These are phyloP conservation scores for Bagarius yarrelli DNA, from an alignment of 2,113 vertebrate genomes.

Conservation along the genomic window DNA sequence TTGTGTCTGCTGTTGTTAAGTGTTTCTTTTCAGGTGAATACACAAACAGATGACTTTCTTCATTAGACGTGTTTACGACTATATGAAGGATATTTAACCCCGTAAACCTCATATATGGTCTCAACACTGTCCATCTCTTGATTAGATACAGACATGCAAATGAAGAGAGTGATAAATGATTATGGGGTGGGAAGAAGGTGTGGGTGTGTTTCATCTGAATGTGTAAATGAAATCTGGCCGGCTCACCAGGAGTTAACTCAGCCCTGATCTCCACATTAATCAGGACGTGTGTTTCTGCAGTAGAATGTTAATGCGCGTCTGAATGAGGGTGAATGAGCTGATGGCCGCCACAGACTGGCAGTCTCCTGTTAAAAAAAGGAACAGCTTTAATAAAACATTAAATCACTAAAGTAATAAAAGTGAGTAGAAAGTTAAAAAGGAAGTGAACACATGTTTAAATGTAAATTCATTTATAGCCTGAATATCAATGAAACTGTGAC, in stretches of 20 bases:
- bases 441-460: background rate
- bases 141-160: background rate
- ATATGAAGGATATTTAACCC: background rate
- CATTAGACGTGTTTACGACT: background rate
- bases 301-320: constrained; percentile 7
- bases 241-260: constrained; percentile 25
- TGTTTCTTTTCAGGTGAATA: background rate
- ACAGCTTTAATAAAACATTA: background rate
- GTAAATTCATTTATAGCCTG: background rate
- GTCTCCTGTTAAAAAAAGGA: background rate
- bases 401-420: background rate
- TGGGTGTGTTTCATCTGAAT: constrained; percentile 23
- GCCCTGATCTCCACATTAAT: constrained; percentile 39
- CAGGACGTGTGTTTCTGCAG: constrained; percentile 17
- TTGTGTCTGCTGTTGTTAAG: background rate
- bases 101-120: background rate
- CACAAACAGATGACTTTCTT: background rate
- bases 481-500: background rate
- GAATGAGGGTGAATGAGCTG: background rate
- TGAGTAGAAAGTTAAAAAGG: background rate
- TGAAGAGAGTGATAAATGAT: constrained; percentile 21
- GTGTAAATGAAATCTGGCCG: constrained; percentile 40
- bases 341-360: background rate
- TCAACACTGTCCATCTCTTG: background rate
- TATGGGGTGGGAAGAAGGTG: constrained; percentile 5